These are phyloP conservation scores for Melanargia galathea DNA, from an alignment of 2,888 invertebrate species.

Conservation along the genomic window DNA sequence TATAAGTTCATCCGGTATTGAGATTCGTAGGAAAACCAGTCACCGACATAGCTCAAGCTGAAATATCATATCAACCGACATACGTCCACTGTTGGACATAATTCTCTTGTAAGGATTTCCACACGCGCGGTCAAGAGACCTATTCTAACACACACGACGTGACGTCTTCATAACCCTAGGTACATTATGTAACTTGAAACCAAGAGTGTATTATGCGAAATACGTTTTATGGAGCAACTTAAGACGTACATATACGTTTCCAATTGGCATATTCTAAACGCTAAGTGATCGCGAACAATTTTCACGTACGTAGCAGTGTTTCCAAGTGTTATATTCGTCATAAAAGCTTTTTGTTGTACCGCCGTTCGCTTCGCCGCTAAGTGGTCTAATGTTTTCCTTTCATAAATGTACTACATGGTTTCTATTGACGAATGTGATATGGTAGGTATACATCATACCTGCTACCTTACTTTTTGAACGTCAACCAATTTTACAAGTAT, in stretches of 20 bases:
- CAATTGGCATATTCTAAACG: neutral
- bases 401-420: conserved; percentile 8
- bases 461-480: too few relatives aligned
- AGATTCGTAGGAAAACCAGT: too few relatives aligned
- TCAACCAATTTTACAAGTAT: too few relatives aligned
- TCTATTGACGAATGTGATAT: neutral
- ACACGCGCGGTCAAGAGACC: too few relatives aligned
- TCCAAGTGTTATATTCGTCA: conserved; percentile 22
- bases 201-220: neutral
- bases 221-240: neutral
- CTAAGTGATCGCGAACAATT: conserved; percentile 2
- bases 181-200: too few relatives aligned
- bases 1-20: too few relatives aligned
- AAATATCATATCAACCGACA: too few relatives aligned
- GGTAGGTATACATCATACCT: neutral
- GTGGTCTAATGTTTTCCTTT: conserved; percentile 32
- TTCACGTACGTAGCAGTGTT: conserved; percentile 1
- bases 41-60: too few relatives aligned
- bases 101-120: too few relatives aligned
- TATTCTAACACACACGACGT: too few relatives aligned
- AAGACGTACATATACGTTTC: neutral
- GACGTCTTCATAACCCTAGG: too few relatives aligned
- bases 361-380: conserved; percentile 30
- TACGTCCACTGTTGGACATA: too few relatives aligned
- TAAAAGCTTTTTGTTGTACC: conserved; percentile 37